phyloP scores from a whole-genome alignment of 2,113 vertebrate species.

The Clarias batrachus region DNA sequence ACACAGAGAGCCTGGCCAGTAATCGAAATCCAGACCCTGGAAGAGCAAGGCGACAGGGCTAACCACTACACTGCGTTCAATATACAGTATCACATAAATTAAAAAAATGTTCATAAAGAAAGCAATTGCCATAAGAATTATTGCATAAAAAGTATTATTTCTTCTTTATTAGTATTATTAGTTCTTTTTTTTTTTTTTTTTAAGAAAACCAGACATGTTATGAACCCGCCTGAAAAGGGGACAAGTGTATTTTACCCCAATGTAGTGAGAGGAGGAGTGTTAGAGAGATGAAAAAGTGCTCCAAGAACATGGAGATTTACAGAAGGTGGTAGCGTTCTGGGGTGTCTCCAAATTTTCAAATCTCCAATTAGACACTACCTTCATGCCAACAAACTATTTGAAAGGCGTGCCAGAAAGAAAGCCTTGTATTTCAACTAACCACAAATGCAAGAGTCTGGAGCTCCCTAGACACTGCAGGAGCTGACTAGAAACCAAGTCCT shows the following conservation, averaged over 20 bases:
- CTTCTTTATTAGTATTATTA: too few species aligned
- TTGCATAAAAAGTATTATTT: not conserved
- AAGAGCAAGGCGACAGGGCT: too few species aligned
- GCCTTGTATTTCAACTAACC: not conserved
- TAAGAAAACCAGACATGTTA: not conserved
- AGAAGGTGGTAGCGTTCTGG: not conserved
- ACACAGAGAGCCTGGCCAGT: too few species aligned
- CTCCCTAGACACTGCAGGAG: not conserved
- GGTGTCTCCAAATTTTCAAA: not conserved
- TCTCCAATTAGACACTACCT: not conserved
- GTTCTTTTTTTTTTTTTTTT: too few species aligned
- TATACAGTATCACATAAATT: too few species aligned
- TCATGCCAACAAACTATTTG: not conserved
- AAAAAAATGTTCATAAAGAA: not conserved
- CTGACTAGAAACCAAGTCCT: not conserved
- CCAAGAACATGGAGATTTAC: not conserved
- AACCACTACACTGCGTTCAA: too few species aligned
- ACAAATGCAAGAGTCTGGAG: not conserved
- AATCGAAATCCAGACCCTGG: too few species aligned
- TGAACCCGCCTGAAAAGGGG: not conserved
- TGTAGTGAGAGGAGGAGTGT: not conserved
- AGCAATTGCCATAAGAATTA: not conserved
- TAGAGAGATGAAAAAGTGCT: not conserved
- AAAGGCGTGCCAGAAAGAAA: slow-evolving; percentile 5
- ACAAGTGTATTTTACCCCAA: not conserved